Percentiles rank a stretch among this genome's conserved stretches.
phyloP scores from a whole-genome alignment of 2,888 invertebrate species.

The Punctoribates punctum region DNA sequence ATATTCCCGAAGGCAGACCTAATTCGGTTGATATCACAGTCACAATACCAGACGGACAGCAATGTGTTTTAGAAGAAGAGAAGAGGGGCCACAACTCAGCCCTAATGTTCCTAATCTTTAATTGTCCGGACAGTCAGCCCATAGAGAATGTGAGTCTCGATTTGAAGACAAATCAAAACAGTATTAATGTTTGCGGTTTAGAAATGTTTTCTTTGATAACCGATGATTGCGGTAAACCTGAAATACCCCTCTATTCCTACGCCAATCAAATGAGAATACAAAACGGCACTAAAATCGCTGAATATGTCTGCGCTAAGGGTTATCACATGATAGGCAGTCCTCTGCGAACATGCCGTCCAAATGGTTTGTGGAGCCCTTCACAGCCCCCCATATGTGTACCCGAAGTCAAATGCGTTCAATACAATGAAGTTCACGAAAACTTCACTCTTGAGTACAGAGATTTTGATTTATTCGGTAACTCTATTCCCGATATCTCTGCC shows the following conservation, averaged over 20 bases:
- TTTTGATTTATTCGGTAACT: conserved; percentile 28
- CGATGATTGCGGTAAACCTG: conserved; percentile 38
- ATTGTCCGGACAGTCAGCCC: background rate
- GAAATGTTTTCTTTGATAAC: conserved; percentile 30
- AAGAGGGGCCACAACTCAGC: background rate
- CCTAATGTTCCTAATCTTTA: background rate
- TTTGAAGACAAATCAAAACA: background rate
- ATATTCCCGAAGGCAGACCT: background rate
- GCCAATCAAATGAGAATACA: conserved; percentile 24
- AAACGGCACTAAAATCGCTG: conserved; percentile 31
- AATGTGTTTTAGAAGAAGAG: background rate
- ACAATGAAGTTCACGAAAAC: background rate
- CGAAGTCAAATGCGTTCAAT: conserved; percentile 18
- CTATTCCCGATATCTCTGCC: conserved; percentile 1
- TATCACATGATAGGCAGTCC: conserved; percentile 17
- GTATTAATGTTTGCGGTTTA: conserved; percentile 33
- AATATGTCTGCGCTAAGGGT: conserved; percentile 37
- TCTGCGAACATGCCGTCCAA: background rate
- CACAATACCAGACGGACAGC: background rate
- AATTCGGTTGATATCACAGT: background rate
- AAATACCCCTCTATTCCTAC: conserved; percentile 36
- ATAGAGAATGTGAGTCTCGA: background rate
- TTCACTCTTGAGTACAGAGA: conserved; percentile 5
- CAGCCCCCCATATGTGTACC: background rate
- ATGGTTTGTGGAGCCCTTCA: conserved; percentile 10